These are phyloP conservation scores for Hippoglossus hippoglossus DNA, from an alignment of 2,797 vertebrate species.

Conservation along the genomic window DNA sequence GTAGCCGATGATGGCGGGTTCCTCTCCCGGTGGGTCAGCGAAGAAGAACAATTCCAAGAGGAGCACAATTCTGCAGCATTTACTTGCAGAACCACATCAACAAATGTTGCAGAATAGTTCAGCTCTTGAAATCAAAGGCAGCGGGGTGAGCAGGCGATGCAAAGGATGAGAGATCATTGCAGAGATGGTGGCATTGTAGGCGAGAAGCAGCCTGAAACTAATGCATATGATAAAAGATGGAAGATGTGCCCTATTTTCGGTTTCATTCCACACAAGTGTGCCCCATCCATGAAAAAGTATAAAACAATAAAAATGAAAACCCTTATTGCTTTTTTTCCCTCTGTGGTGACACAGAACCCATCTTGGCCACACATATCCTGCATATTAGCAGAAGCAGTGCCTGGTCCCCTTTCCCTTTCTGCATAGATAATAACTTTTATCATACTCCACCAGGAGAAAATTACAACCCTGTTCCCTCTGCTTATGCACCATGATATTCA, in stretches of 20 bases:
- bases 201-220: slow-evolving; percentile 58
- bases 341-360: slow-evolving; percentile 39
- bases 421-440: slow-evolving; percentile 29
- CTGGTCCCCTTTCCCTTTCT: slow-evolving; percentile 1
- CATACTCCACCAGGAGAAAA: slow-evolving; percentile 22
- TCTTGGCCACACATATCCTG: slow-evolving; percentile 32
- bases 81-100: slow-evolving; percentile 86
- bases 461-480: slow-evolving; percentile 3
- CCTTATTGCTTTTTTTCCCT: slow-evolving; percentile 58
- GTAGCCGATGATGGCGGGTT: slow-evolving; percentile 64
- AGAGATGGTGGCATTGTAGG: slow-evolving; percentile 66
- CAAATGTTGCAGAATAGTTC: slow-evolving; percentile 90
- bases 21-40: slow-evolving; percentile 71
- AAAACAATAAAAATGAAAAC: slow-evolving; percentile 40
- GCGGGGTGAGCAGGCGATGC: slow-evolving; percentile 73
- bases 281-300: slow-evolving; percentile 32
- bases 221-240: slow-evolving; percentile 61
- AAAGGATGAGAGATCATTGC: slow-evolving; percentile 73
- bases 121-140: slow-evolving; percentile 86
- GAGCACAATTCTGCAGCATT: slow-evolving; percentile 89
- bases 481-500: slow-evolving; percentile 27
- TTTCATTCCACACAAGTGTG: slow-evolving; percentile 57
- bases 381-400: slow-evolving; percentile 25
- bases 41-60: slow-evolving; percentile 86
- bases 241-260: slow-evolving; percentile 51